Conservation (phyloP, 2,113 vertebrate species). For the Rhinolophus sinicus region DNA sequence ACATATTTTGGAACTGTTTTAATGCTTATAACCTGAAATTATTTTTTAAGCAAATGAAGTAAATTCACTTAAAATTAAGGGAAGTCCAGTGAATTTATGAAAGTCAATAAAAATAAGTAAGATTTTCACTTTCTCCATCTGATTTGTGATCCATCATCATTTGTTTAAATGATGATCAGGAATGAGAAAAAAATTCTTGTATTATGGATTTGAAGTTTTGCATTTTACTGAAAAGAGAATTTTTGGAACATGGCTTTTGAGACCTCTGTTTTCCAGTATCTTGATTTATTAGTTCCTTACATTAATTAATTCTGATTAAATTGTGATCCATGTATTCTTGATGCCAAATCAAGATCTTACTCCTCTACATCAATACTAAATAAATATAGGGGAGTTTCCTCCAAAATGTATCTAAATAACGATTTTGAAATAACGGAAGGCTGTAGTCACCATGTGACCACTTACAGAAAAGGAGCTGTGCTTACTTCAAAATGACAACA, state of each 20-base stretch:
- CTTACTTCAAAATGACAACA: background rate
- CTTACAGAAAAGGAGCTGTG: background rate
- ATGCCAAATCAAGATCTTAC: background rate
- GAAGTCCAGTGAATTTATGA: background rate
- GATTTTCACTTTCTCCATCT: background rate
- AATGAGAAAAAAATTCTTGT: background rate
- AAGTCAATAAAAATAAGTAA: background rate
- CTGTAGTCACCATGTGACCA: background rate
- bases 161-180: background rate
- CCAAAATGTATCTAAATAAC: background rate
- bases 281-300: background rate
- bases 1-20: background rate
- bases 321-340: background rate
- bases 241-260: background rate
- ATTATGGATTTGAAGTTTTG: background rate
- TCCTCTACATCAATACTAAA: background rate
- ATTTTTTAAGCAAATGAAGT: slow-evolving; percentile 42
- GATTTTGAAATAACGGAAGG: background rate
- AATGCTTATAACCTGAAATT: slow-evolving; percentile 43
- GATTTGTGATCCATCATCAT: background rate
- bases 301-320: background rate
- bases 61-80: slow-evolving; percentile 15
- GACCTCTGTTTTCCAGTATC: background rate
- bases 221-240: background rate
- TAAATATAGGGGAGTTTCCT: background rate